Base-by-base conservation (phyloP, 2,888 invertebrate species). In the Chaitophorus viminalis region DNA sequence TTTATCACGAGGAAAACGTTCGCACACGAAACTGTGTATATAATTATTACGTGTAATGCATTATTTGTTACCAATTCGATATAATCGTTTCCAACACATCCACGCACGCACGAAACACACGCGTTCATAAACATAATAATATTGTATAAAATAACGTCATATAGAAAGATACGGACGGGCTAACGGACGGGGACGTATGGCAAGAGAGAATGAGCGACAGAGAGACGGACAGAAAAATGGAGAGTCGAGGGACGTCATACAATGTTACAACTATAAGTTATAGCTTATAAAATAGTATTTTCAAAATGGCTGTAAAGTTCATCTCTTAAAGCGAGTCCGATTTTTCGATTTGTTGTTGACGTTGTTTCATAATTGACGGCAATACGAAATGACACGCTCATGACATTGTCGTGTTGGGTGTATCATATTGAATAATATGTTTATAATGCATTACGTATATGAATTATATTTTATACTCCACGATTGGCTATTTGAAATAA, bases 401-500 rank as follows among this genome's bases (percentile, higher is more conserved):
- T 25, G 31, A 31, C 68, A 70, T n/a, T n/a, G 46, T 46, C 14
- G 46, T 46, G 46, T 46, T 46, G 14, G 11, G 11, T 14, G 14
- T 14, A 14, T 14, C 46, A 36, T n/a, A n/a, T 39, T 39, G 39
- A 9, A 8, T 39, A n/a, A 5, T 39, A 39, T 39, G 11, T 39
- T 9, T 39, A 39, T 46, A n/a, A n/a, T 65, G 25, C 29, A 68
- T 29, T 14, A 8, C 6, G 14, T 14, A 68, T 29, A 3, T n/a
- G n/a, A n/a, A n/a, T 68, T 68, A 29, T 68, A 68, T 68, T 25
- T 25, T 68, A 68, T 68, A 14, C 29, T 65, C 36, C 18, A 9
- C 65, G 68, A 81, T 81, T 18, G 65, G 46, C 39, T 17, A 25
- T 75, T 75, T 14, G 75, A 65, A 83, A 75, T 31, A 21, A 75